Conservation (phyloP, 2,113 vertebrate genomes). For the Lepus americanus region DNA sequence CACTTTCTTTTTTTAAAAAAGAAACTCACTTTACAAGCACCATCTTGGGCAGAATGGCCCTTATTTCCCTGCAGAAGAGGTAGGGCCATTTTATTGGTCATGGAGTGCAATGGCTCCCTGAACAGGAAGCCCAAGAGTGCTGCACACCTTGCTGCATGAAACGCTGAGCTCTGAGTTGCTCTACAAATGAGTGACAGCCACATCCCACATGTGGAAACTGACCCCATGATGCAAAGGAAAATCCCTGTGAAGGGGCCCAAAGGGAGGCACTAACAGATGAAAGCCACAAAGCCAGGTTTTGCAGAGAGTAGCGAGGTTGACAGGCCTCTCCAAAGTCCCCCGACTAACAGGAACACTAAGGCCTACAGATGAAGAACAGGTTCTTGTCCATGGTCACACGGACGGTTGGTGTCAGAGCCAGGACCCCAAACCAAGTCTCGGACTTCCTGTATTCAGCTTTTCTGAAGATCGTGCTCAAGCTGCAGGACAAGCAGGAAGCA, state of each 20-base stretch:
- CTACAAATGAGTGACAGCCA: background rate
- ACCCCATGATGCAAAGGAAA: background rate
- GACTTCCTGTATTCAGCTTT: background rate
- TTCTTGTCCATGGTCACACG: background rate
- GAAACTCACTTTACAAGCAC: background rate
- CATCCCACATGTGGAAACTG: background rate
- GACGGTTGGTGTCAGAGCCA: background rate
- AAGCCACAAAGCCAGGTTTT: background rate
- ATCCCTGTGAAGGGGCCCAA: background rate
- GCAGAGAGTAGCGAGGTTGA: background rate
- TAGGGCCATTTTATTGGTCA: background rate
- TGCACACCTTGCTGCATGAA: background rate
- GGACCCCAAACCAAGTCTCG: conserved; percentile 1
- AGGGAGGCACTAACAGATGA: background rate
- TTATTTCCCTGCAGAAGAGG: background rate
- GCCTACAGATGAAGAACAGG: background rate
- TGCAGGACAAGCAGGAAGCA: background rate
- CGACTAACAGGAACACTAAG: background rate
- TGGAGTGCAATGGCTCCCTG: background rate
- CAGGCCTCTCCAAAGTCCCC: background rate
- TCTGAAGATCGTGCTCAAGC: background rate
- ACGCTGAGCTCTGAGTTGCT: background rate
- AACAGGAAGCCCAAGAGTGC: background rate
- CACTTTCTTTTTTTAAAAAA: background rate
- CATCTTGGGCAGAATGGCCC: background rate